Evolutionary conservation across 2,797 vertebrate genomes (phyloP).

Genomic region (Tokudaia muenninki): DNA sequence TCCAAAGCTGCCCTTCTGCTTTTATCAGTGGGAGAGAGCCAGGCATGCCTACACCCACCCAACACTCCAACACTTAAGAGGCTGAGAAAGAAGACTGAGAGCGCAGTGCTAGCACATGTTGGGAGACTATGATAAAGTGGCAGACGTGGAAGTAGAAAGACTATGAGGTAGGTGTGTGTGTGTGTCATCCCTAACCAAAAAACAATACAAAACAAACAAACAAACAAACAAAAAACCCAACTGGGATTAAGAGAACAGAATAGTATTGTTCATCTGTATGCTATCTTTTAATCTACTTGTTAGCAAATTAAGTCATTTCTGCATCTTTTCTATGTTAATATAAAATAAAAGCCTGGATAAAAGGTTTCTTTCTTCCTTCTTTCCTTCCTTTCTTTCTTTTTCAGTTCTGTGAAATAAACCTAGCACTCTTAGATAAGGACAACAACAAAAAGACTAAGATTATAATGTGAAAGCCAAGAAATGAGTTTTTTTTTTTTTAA

Average conservation of each 20-base stretch:
- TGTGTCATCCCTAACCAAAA: neutral
- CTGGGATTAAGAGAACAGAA: too few relatives aligned
- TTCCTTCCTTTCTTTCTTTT: too few relatives aligned
- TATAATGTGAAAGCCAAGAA: neutral
- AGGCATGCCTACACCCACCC: neutral
- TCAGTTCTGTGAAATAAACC: neutral
- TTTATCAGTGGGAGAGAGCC: neutral
- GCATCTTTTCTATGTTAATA: neutral
- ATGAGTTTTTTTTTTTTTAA: neutral
- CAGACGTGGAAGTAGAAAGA: neutral
- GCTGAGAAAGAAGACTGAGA: neutral
- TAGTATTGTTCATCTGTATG: neutral
- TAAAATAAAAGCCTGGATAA: neutral
- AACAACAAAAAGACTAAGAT: neutral
- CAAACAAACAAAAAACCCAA: neutral
- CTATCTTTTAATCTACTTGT: neutral
- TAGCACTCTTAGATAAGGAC: neutral
- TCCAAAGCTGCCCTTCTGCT: neutral
- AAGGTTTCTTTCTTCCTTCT: neutral
- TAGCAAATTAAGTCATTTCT: neutral
- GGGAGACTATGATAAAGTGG: neutral
- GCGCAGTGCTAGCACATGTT: neutral
- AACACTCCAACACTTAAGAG: neutral
- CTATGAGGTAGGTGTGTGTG: too few relatives aligned
- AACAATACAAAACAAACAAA: neutral